Percentiles rank a stretch among this genome's conserved stretches.
These are phyloP conservation scores for Triplophysa yarkandensis DNA, from an alignment of 2,797 vertebrate species.

Conservation along the genomic window DNA sequence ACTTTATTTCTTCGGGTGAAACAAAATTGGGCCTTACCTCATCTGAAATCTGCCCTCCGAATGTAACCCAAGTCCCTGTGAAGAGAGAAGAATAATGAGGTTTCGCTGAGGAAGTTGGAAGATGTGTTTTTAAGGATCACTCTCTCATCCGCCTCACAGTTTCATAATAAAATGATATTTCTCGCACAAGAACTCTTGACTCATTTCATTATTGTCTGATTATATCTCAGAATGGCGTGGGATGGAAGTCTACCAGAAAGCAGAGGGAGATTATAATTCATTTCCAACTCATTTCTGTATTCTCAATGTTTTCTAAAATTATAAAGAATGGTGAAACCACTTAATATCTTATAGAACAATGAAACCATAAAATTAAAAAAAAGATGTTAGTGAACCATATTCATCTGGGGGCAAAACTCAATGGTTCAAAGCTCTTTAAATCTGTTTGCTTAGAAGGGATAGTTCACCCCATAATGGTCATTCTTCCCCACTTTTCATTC, in stretches of 20 bases:
- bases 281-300: not conserved
- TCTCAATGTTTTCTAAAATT: not conserved
- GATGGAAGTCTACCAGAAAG: not conserved
- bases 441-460: too few species aligned
- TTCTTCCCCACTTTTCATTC: too few species aligned
- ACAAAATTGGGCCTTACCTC: conserved; percentile 77
- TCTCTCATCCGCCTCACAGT: not conserved
- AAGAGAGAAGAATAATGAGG: conserved; percentile 15
- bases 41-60: conserved; percentile 95
- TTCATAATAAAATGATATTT: conserved; percentile 5
- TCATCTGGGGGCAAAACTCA: not conserved
- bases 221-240: not conserved
- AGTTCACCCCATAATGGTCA: too few species aligned
- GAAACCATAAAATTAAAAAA: too few species aligned
- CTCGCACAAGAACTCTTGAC: not conserved
- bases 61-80: conserved; percentile 96
- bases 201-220: not conserved
- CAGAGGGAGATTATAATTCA: not conserved
- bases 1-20: not conserved
- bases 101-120: not conserved
- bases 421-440: not conserved
- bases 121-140: not conserved
- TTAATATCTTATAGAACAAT: too few species aligned
- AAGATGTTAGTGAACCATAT: not conserved
- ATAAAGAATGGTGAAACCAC: not conserved